These are phyloP conservation scores for Malurus alboscapulatus DNA, from an alignment of 2,113 vertebrate genomes.

Conservation along the genomic window DNA sequence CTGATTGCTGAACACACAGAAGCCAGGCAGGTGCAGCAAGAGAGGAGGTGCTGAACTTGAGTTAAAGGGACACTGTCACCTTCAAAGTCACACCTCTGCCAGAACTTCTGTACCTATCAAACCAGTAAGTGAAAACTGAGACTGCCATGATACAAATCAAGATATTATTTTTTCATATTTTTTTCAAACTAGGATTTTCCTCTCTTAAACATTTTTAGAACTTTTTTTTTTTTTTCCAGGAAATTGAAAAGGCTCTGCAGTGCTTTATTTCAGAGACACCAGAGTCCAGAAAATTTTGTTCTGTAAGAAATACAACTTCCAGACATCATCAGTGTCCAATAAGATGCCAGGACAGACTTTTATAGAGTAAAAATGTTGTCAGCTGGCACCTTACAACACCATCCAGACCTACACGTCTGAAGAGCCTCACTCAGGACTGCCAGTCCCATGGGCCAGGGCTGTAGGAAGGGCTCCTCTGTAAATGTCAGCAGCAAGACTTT, in stretches of 20 bases:
- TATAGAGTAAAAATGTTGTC: background rate
- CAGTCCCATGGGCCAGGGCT: background rate
- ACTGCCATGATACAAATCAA: fast-evolving
- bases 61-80: background rate
- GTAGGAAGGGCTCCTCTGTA: background rate
- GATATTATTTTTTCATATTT: background rate
- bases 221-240: fast-evolving
- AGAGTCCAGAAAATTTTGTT: background rate
- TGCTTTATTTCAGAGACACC: background rate
- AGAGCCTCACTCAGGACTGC: background rate
- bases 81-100: background rate
- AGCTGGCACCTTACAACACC: background rate
- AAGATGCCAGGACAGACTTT: background rate
- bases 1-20: conserved; percentile 37
- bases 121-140: background rate
- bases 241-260: background rate
- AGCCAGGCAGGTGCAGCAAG: conserved; percentile 8
- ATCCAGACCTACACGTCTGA: background rate
- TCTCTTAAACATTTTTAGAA: background rate
- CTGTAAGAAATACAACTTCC: background rate
- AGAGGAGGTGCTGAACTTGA: background rate
- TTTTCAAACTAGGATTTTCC: background rate
- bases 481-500: background rate
- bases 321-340: background rate
- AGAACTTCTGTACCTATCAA: background rate